Evolutionary conservation across 2,113 vertebrate genomes (phyloP).

Genomic region (Bolborhynchus lineola): DNA sequence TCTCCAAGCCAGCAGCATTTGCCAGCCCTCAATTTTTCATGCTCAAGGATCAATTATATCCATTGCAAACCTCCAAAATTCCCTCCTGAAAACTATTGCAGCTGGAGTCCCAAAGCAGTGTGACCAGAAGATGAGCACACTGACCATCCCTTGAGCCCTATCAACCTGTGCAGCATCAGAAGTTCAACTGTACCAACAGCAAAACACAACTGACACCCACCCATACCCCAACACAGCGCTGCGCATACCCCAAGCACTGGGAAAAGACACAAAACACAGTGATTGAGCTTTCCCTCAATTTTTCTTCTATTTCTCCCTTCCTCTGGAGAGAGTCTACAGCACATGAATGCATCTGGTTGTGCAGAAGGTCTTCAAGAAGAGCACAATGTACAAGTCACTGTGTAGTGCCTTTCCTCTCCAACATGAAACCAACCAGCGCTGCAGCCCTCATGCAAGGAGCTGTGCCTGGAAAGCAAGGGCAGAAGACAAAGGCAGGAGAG

Average conservation of each 20-base stretch:
- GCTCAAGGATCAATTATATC: not conserved
- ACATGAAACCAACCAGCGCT: rapidly evolving
- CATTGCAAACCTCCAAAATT: not conserved
- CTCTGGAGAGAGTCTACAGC: not conserved
- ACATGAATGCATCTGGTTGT: not conserved
- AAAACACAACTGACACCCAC: rapidly evolving
- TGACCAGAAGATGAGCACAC: rapidly evolving
- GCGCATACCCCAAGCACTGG: not conserved
- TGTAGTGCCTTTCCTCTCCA: not conserved
- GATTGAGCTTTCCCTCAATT: not conserved
- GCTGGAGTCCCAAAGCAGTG: not conserved
- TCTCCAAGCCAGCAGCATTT: not conserved
- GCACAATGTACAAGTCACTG: not conserved
- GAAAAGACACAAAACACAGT: not conserved
- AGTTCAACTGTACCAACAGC: not conserved
- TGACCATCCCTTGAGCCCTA: not conserved
- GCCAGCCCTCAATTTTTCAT: not conserved
- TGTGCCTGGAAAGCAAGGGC: not conserved
- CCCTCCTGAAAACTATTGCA: not conserved
- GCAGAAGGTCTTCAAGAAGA: not conserved
- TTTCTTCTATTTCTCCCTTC: not conserved
- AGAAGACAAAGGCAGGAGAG: not conserved
- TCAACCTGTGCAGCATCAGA: not conserved
- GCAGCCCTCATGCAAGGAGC: not conserved
- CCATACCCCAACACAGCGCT: not conserved